Base-by-base conservation (phyloP, 1,140 invertebrate species). In the Halesus radiatus region DNA sequence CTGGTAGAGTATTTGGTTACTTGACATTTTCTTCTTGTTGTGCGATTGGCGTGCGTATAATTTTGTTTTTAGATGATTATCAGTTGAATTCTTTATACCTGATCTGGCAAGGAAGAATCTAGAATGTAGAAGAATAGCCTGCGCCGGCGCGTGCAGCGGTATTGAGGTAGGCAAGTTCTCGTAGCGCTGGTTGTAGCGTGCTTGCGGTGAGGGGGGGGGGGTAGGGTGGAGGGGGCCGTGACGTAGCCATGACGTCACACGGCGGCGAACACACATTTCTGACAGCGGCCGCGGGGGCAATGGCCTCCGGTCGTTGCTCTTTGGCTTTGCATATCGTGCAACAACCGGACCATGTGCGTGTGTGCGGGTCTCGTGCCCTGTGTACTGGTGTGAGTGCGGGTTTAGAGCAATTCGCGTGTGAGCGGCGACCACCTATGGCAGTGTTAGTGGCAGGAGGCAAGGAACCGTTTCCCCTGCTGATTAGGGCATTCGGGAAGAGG, bases 261-360 rank as follows among this genome's bases (percentile, higher is more conserved):
- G 54, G 32, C 60, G 53, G 64, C 76, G 76, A 79, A 79, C 62
- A 73, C 73, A 80, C 62, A 72, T 74, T 53, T 76, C 80, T 76
- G 80, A 76, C 78, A 73, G 74, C 76, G 74, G 75, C 78, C 64
- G 75, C 76, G 74, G 68, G 81, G 70, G 15, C 79, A 72, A 83
- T 62, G 82, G 78, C 80, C 77, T 81, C 81, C 77, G 78, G 80
- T 83, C 80, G 78, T 66, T 73, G 83, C 81, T 79, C 84, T 83
- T 81, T 83, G 79, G 56, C 76, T 78, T 83, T 82, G 79, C 80
- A 83, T 80, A 78, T 75, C 60, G 72, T 52, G 60, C 66, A 77
- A 75, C 72, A 73, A 75, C 72, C 72, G 72, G 72, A 56, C 72
- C 72, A 37, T 18, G 68, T 72, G 32, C 76, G 73, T 60, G 45